Conservation (phyloP, 2,797 vertebrate species). For the Mastacembelus armatus region DNA sequence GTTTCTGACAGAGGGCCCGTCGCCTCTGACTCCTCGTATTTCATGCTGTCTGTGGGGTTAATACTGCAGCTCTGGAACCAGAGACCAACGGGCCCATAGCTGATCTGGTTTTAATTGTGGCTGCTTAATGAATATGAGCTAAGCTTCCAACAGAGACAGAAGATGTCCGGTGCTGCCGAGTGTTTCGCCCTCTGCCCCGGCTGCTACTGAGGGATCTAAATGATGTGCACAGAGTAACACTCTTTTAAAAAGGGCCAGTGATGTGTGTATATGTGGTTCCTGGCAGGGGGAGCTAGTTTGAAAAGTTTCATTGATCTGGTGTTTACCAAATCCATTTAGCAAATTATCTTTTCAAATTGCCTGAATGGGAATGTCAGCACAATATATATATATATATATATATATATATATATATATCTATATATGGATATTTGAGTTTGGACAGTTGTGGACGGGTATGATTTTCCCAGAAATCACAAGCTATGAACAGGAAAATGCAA, state of each 20-base stretch:
- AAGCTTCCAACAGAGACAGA: conserved; percentile 30
- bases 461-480: neutral
- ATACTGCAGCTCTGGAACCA: conserved; percentile 6
- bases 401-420: too few relatives aligned
- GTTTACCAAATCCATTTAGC: conserved; percentile 61
- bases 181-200: neutral
- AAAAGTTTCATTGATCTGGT: conserved; percentile 48
- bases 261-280: conserved; percentile 17
- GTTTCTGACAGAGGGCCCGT: conserved; percentile 7
- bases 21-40: conserved; percentile 21
- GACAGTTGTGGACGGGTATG: conserved; percentile 1
- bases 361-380: conserved; percentile 37
- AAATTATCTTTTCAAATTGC: conserved; percentile 61
- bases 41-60: conserved; percentile 11
- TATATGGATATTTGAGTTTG: conserved; percentile 13
- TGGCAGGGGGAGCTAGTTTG: conserved; percentile 12
- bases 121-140: conserved; percentile 51
- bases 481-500: neutral
- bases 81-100: neutral
- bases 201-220: conserved; percentile 5
- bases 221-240: neutral
- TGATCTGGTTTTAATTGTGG: conserved; percentile 47
- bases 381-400: too few relatives aligned
- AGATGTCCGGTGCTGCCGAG: conserved; percentile 43
- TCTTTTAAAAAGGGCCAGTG: neutral